Conservation (phyloP, 2,113 vertebrate species). For the Nycticebus coucang region DNA sequence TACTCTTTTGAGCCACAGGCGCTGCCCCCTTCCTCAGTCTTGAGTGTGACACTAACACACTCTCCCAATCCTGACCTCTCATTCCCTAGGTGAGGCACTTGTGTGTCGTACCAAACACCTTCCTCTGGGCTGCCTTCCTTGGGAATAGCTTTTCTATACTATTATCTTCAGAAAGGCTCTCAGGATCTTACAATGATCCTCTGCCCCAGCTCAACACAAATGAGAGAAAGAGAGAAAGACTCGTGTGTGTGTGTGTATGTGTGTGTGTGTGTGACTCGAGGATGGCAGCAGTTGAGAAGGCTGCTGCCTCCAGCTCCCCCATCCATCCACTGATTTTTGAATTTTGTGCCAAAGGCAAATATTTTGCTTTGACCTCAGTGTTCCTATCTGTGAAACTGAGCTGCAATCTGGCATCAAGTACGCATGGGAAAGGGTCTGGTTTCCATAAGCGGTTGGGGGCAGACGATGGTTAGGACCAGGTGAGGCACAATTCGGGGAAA, state of each 20-base stretch:
- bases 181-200: neutral
- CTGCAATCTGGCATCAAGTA: neutral
- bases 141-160: neutral
- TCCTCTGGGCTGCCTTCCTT: neutral
- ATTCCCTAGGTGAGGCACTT: neutral
- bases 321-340: neutral
- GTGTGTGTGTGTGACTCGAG: too few species aligned
- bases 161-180: neutral
- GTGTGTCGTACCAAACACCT: neutral
- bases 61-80: neutral
- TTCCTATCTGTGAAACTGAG: neutral
- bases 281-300: neutral
- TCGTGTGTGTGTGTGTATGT: too few species aligned
- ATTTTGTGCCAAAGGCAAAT: conserved; percentile 28
- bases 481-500: neutral
- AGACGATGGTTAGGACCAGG: neutral
- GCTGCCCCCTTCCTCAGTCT: neutral
- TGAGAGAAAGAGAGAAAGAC: neutral
- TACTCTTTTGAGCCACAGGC: too few species aligned
- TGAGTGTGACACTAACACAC: neutral
- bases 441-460: neutral
- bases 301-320: neutral
- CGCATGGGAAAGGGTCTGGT: neutral
- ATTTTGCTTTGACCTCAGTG: conserved; percentile 34
- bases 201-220: neutral